Conservation (phyloP, 2,113 vertebrate species). For the Eulemur macaco region DNA sequence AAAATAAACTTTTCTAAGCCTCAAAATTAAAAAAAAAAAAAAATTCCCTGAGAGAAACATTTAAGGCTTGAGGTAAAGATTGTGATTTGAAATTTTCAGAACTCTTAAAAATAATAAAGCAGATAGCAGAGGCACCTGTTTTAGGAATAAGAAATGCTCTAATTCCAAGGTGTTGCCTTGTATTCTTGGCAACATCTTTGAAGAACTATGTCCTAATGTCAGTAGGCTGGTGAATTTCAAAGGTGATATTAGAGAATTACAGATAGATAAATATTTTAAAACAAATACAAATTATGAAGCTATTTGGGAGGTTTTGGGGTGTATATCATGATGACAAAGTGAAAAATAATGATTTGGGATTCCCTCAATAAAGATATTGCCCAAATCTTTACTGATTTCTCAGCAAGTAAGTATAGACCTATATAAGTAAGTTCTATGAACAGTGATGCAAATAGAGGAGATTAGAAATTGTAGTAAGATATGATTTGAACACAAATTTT, state of each 20-base stretch:
- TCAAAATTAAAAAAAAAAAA: neutral
- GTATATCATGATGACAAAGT: neutral
- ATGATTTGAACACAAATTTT: neutral
- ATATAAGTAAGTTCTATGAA: neutral
- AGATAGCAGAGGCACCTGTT: neutral
- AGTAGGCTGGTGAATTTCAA: neutral
- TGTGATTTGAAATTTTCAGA: neutral
- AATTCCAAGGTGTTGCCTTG: neutral
- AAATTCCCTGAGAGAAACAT: neutral
- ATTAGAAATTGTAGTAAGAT: neutral
- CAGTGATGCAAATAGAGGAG: neutral
- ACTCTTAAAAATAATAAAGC: neutral
- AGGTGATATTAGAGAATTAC: neutral
- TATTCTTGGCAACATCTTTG: neutral
- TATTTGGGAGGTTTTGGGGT: rapidly evolving
- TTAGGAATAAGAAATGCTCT: neutral
- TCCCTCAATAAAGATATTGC: neutral
- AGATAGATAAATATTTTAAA: neutral
- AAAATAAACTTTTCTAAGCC: neutral
- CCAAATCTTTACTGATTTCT: neutral
- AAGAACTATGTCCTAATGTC: neutral
- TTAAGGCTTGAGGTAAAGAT: neutral
- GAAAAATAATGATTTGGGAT: neutral
- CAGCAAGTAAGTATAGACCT: neutral
- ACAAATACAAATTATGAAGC: neutral